phyloP scores from a whole-genome alignment of 2,797 vertebrate genomes.

The Falco concolor region DNA sequence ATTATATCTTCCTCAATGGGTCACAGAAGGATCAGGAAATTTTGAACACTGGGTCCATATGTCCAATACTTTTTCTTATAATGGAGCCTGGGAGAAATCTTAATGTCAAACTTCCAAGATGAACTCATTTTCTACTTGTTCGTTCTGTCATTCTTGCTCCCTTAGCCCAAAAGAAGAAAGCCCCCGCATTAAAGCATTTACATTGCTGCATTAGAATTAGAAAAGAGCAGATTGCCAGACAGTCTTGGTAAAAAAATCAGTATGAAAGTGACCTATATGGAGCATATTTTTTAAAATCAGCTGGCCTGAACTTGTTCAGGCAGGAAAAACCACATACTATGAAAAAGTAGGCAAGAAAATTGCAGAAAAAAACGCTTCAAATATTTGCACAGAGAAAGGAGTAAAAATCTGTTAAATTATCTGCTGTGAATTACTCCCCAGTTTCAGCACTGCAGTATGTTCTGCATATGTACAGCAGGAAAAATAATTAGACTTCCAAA shows the following conservation, averaged over 20 bases:
- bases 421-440: background rate
- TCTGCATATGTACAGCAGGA: conserved; percentile 4
- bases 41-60: background rate
- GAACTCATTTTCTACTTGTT: background rate
- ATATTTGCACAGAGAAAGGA: background rate
- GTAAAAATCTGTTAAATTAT: background rate
- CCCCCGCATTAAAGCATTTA: background rate
- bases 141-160: background rate
- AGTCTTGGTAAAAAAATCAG: background rate
- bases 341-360: background rate
- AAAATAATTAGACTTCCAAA: conserved; percentile 67
- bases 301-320: conserved; percentile 3
- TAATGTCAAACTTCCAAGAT: background rate
- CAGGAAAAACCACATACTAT: background rate
- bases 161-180: background rate
- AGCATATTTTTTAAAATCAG: conserved; percentile 37
- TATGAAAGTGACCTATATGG: background rate
- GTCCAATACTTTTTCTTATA: background rate
- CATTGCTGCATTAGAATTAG: background rate
- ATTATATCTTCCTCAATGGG: background rate
- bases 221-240: conserved; percentile 28
- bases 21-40: background rate
- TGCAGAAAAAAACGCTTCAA: background rate
- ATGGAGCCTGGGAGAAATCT: background rate
- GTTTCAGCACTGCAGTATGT: conserved; percentile 9